Conservation (phyloP, 2,888 invertebrate species). For the Apamea anceps region DNA sequence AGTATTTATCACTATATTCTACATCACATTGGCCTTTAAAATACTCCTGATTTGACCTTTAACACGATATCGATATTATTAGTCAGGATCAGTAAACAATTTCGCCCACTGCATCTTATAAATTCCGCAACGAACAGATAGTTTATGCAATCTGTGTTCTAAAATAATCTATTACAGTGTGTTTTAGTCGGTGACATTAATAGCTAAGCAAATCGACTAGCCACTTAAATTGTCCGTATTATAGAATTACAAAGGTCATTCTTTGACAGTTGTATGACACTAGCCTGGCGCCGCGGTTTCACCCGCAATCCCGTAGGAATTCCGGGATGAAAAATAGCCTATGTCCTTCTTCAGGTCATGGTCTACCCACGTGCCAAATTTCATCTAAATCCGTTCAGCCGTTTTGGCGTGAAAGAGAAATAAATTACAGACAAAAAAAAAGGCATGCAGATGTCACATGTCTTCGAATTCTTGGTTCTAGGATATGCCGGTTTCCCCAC, state of each 20-base stretch:
- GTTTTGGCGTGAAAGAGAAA: too few species aligned
- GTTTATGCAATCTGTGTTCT: constrained; percentile 11
- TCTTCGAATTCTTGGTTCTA: too few species aligned
- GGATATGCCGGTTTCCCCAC: too few species aligned
- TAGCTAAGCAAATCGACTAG: neutral
- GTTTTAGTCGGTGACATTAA: neutral
- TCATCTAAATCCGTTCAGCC: too few species aligned
- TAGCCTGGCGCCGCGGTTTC: too few species aligned
- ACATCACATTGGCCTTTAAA: neutral
- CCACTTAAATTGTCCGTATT: neutral
- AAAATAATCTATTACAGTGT: neutral
- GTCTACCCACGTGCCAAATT: too few species aligned
- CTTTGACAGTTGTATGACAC: too few species aligned
- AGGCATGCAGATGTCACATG: too few species aligned
- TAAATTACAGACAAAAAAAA: too few species aligned
- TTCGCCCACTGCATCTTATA: constrained; percentile 31
- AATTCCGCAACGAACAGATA: constrained; percentile 1
- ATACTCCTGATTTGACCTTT: constrained; percentile 26
- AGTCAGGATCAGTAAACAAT: constrained; percentile 29
- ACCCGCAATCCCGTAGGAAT: too few species aligned
- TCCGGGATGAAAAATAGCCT: too few species aligned
- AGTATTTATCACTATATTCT: neutral
- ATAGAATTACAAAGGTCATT: neutral
- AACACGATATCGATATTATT: constrained; percentile 40
- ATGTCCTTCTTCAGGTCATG: too few species aligned